Evolutionary conservation across 2,113 vertebrate genomes (phyloP).

Genomic region (Astur gentilis): DNA sequence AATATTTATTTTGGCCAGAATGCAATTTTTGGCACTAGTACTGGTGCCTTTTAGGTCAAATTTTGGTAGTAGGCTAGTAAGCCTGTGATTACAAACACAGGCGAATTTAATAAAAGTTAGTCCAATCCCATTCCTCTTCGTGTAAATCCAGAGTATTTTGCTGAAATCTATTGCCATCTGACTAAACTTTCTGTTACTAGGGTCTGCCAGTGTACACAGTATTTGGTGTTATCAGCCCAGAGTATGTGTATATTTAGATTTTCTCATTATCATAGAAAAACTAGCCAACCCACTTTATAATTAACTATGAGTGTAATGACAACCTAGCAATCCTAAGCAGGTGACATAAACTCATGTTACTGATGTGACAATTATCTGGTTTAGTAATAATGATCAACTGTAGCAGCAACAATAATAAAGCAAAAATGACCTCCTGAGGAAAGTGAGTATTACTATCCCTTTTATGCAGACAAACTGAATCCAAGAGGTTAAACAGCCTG

Average conservation of each 20-base stretch:
- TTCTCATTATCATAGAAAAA: neutral
- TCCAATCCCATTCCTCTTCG: neutral
- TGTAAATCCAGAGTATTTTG: neutral
- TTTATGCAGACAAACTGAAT: neutral
- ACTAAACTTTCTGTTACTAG: neutral
- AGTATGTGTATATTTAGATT: neutral
- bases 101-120: neutral
- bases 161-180: neutral
- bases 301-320: neutral
- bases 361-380: neutral
- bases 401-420: neutral
- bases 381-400: neutral
- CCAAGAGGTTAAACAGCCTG: neutral
- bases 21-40: neutral
- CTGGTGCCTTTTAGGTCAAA: neutral
- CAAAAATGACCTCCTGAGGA: neutral
- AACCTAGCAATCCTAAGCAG: neutral
- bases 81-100: neutral
- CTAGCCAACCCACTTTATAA: neutral
- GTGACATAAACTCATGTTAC: neutral
- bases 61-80: slow-evolving; percentile 17
- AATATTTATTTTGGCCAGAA: slow-evolving; percentile 41
- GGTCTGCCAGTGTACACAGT: neutral
- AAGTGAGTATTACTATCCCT: neutral
- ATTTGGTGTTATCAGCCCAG: neutral